Base-by-base conservation (phyloP, 2,888 invertebrate species). In the Sialis fuliginosa region DNA sequence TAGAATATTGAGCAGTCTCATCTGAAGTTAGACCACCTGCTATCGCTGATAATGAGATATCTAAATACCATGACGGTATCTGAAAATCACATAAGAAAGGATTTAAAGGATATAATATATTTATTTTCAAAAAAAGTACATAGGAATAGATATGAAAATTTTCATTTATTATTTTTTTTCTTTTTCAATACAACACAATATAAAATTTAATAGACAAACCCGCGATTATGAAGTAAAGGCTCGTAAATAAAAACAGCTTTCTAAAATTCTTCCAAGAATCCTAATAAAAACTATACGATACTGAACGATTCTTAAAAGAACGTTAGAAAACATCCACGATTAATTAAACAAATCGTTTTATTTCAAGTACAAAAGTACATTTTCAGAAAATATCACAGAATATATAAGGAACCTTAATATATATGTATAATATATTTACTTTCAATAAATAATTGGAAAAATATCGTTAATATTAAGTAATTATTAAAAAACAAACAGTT, bases 191-290 rank as follows among this genome's bases (percentile, higher is more conserved):
- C 7, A 6, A 44, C 22, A 33, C 35, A 44, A 33, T 10, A 32
- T 13, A 9, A 6, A 32, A 32, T n/a, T n/a, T 10, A 42, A 13
- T n/a, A 7, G 39, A 35, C 31, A 8, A 31, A 42, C 9, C 34
- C 43, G 43, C 43, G 43, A 41, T 13, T 41, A 13, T 41, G 44
- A 44, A 44, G 39, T 22, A 12, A 22, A 39, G 39, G 10, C 8
- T 13, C 6, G 32, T 32, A 39, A 37, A 35, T 32, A 45, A 63
- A 61, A 61, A 60, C 48, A 58, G 60, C 54, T 53, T 56, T 62
- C 62, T 60, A 61, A 58, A 56, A 54, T 58, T 61, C 58, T 60
- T 60, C 51, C 50, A 54, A 61, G 57, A 60, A 58, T 47, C 48
- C 48, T 49, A 45, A 22, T n/a, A 46, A 42, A 45, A 43, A 48